phyloP scores from a whole-genome alignment of 92 coral and sea anemone species.

The Porites evermanni region DNA sequence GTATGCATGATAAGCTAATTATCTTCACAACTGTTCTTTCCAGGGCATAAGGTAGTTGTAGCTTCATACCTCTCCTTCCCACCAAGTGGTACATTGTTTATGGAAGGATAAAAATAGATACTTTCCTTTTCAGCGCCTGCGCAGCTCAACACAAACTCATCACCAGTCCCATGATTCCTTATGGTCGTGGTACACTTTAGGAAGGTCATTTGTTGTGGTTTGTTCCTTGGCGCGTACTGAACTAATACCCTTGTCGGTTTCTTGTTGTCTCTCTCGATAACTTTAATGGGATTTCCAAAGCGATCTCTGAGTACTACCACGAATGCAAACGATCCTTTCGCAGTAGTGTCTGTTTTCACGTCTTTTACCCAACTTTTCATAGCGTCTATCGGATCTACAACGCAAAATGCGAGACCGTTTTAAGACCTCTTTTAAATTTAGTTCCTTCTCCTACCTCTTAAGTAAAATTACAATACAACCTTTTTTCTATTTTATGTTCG shows the following conservation, averaged over 20 bases:
- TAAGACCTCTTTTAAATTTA: too few relatives aligned
- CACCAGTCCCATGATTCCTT: constrained; percentile 10
- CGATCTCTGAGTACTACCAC: constrained; percentile 55
- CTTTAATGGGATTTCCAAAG: constrained; percentile 36
- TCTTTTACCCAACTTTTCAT: constrained; percentile 50
- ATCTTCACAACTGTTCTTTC: constrained; percentile 64
- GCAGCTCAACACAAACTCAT: constrained; percentile 38
- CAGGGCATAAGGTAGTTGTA: constrained; percentile 64
- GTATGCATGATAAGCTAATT: background rate
- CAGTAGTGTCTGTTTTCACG: constrained; percentile 41
- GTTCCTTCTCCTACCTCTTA: too few relatives aligned
- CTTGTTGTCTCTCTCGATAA: background rate
- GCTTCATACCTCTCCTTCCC: constrained; percentile 52
- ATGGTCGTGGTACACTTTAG: constrained; percentile 41
- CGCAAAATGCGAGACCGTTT: too few relatives aligned
- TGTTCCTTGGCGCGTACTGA: constrained; percentile 49
- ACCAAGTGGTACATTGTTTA: constrained; percentile 68
- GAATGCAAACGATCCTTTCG: constrained; percentile 61
- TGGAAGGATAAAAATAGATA: constrained; percentile 55
- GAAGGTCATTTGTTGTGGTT: constrained; percentile 36
- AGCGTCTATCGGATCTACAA: constrained; percentile 70
- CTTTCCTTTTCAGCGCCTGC: constrained; percentile 52
- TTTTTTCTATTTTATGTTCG: too few relatives aligned
- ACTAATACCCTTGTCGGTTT: constrained; percentile 37
- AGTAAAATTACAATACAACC: too few relatives aligned